Conservation (phyloP, 1,140 invertebrate genomes). For the Saccostrea echinata region DNA sequence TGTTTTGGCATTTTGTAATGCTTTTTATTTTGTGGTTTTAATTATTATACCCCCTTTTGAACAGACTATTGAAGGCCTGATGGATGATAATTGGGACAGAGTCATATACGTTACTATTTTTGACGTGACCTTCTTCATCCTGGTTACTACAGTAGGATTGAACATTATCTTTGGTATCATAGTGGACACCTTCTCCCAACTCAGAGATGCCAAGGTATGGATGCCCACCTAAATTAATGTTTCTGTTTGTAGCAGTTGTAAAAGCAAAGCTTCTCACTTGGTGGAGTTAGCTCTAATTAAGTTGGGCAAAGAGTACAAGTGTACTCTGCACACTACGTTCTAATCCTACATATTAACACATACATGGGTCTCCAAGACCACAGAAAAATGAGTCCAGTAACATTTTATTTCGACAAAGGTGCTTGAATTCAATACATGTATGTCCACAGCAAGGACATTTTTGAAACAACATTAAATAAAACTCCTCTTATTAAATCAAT, state of each 20-base stretch:
- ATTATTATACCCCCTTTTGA: neutral
- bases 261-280: neutral
- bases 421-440: neutral
- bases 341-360: no score
- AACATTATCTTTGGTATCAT: constrained; percentile 80
- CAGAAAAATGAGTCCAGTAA: no score
- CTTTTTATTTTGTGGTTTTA: no score
- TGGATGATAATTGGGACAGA: constrained; percentile 52
- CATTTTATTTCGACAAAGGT: no score
- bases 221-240: neutral
- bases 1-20: no score
- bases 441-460: neutral
- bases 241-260: neutral
- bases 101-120: constrained; percentile 63
- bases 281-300: neutral
- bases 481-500: no score
- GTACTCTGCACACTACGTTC: no score
- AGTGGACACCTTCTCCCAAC: constrained; percentile 78
- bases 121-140: constrained; percentile 76
- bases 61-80: constrained; percentile 62
- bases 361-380: no score
- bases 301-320: no score
- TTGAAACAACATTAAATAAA: neutral
- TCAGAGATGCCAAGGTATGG: constrained; percentile 77
- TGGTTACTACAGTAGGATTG: constrained; percentile 77